Evolutionary conservation across 2,888 invertebrate species (phyloP), one percentile per base, ranked within the genome.

Genomic region (Augiades crinisus): DNA sequence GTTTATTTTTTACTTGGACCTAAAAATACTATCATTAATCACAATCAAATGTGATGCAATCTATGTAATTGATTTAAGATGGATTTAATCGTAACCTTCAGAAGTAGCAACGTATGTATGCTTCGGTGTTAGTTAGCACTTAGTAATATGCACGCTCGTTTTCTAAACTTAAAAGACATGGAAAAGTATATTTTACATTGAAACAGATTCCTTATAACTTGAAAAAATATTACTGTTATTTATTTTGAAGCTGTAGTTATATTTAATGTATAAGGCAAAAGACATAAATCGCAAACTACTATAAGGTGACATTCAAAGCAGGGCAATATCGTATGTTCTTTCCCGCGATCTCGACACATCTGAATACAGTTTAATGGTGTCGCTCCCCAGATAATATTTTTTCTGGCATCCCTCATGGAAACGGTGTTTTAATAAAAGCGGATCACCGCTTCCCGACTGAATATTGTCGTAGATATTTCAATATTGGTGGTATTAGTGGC

Each of bases 391-490:
- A 70, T 70, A 72, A 67, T 70, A 75, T 79, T 78, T 83, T 81
- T 79, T 75, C 68, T 69, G 65, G 63, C 71, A 65, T 68, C 71
- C 67, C 75, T 71, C 72, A 61, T 61, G 56, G 77, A 74, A 74
- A 72, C 76, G 74, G 72, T 84, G 81, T 86, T 87, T 86, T 87
- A 88, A 87, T 87, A 88, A 87, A 84, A 82, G 70, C 78, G 87
- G 87, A 86, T 87, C 78, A 83, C 75, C 67, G 77, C 77, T 75
- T 74, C 65, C 75, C 74, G 72, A 63, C 70, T 75, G 84, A 82
- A 87, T 86, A 88, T 86, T 87, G 88, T 88, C 86, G 78, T 79
- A 74, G 87, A 88, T 88, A 85, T 88, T 88, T 88, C 88, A 88
- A 88, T 88, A 88, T 86, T 85, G 87, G 85, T 77, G 64, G 84